phyloP scores from a whole-genome alignment of 92 coral and sea anemone genomes.

The Umimayanthus kanabou region DNA sequence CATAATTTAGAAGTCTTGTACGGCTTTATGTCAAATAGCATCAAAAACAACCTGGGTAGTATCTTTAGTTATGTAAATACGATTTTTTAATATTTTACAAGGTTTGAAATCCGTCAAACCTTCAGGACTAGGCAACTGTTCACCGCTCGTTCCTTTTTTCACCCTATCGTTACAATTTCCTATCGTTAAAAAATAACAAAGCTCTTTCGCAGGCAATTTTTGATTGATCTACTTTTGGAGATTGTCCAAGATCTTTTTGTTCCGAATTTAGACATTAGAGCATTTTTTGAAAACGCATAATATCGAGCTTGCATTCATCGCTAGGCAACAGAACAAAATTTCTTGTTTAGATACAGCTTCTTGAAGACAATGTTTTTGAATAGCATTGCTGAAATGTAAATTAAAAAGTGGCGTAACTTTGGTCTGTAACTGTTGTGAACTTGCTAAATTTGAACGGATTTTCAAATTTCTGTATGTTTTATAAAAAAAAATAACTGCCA shows the following conservation, averaged over 20 bases:
- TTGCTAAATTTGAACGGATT: background rate
- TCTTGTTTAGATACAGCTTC: slow-evolving; percentile 14
- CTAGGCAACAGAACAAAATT: slow-evolving; percentile 3
- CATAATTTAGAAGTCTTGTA: background rate
- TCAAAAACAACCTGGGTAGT: background rate
- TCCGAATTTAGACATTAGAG: background rate
- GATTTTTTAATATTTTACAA: background rate
- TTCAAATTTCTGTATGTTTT: background rate
- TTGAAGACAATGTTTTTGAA: background rate
- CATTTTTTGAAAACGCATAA: background rate
- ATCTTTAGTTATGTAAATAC: slow-evolving; percentile 12
- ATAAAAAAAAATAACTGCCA: background rate
- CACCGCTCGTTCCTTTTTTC: background rate
- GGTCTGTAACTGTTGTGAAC: background rate
- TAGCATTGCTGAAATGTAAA: background rate
- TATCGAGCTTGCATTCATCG: background rate
- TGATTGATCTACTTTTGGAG: background rate
- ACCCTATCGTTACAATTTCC: background rate
- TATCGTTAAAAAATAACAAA: background rate
- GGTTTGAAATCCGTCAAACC: slow-evolving; percentile 1
- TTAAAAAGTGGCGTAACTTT: background rate
- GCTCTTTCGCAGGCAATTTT: background rate
- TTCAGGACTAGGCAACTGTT: background rate
- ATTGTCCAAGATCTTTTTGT: background rate
- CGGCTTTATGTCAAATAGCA: background rate